phyloP scores from a whole-genome alignment of 1,140 invertebrate species.

The Sinonovacula constricta region DNA sequence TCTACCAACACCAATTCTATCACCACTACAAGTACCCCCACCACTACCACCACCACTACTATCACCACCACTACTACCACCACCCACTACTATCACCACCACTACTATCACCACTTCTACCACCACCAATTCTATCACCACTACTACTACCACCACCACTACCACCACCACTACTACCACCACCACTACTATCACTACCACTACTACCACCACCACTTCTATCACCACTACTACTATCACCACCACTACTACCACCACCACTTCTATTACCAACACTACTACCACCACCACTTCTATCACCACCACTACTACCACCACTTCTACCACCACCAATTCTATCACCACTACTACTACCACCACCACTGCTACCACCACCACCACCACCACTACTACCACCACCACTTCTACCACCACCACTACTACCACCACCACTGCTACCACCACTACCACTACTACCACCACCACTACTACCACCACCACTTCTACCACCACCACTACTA shows the following conservation, averaged over 20 bases:
- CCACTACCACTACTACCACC: no score
- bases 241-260: conserved; percentile 4
- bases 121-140: no score
- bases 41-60: conserved; percentile 3
- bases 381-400: no score
- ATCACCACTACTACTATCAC: conserved; percentile 4
- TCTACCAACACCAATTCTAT: not conserved
- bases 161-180: conserved; percentile 3
- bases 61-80: conserved; percentile 1
- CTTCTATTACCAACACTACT: no score
- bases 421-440: no score
- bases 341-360: conserved; percentile 4
- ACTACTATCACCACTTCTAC: conserved; percentile 1
- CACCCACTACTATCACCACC: no score
- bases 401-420: no score
- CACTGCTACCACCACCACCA: conserved; percentile 3
- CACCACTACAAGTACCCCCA: not conserved
- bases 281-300: no score
- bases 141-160: not conserved
- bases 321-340: no score
- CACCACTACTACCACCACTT: no score
- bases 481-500: no score
- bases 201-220: conserved; percentile 1
- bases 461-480: no score
- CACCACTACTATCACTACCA: conserved; percentile 4